A percentile compares a stretch with the other conserved stretches of the same genome.
Conservation (phyloP, 2,888 invertebrate genomes). For the Pyrochroa serraticornis region DNA sequence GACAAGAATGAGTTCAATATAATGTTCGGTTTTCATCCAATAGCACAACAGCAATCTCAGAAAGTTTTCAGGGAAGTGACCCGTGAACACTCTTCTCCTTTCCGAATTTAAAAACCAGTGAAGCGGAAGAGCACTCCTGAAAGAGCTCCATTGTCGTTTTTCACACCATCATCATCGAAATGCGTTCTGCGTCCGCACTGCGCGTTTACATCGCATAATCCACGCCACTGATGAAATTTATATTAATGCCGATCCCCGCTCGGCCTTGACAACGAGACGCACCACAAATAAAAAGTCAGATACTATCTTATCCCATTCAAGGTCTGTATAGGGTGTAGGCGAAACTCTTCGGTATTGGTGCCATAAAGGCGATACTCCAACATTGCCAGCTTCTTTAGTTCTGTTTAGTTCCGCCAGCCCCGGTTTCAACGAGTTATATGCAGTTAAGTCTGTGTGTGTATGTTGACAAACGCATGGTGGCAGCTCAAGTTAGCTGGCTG, state of each 20-base stretch:
- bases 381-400: conserved; percentile 27
- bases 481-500: conserved; percentile 4
- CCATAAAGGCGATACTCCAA: conserved; percentile 39
- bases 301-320: conserved; percentile 49
- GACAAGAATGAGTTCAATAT: too few species aligned
- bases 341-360: conserved; percentile 6
- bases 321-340: conserved; percentile 34
- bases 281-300: conserved; percentile 46
- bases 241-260: conserved; percentile 35
- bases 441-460: conserved; percentile 21
- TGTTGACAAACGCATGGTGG: conserved; percentile 16
- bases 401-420: conserved; percentile 43
- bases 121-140: too few species aligned
- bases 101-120: too few species aligned
- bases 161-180: too few species aligned
- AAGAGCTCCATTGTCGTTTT: too few species aligned
- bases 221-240: conserved; percentile 23
- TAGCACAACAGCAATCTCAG: too few species aligned
- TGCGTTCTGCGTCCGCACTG: too few species aligned
- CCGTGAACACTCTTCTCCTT: too few species aligned
- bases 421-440: conserved; percentile 23
- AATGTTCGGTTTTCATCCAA: too few species aligned
- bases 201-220: conserved; percentile 1
- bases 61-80: too few species aligned
- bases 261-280: conserved; percentile 47